Base-by-base conservation (phyloP, 2,797 vertebrate species). In the Acanthopagrus latus region DNA sequence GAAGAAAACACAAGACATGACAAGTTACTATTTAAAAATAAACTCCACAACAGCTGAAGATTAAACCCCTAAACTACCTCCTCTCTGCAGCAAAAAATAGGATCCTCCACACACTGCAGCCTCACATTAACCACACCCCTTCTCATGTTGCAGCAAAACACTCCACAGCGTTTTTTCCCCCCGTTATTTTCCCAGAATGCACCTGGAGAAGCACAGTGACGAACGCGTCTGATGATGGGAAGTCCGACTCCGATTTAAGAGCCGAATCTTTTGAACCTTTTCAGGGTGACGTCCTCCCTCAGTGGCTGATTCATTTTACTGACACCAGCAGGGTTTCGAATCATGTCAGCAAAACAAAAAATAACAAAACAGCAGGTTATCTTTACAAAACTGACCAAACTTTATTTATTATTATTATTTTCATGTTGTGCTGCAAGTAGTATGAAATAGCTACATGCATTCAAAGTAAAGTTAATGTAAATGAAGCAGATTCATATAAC, bases 101-200 rank as follows among this genome's bases (percentile, higher is more conserved):
- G 46, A 47, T 78, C 78, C 20, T 63, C 38, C 78, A 70, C 71
- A 74, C 75, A 83, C 80, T 90, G 91, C 81, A 86, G 86, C 78
- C 75, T 76, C 13, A 64, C 74, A 68, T 74, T 87, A 88, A 90
- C 91, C 92, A 91, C 90, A 90, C 92, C 92, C 88, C 91, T 92
- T 89, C 89, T 89, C 84, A 80, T 86, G 87, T 91, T 93, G 89
- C 92, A 92, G 87, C 91, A 93, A 92, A 93, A 90, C 85, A 91
- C 81, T 77, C 75, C 1, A 85, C 82, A 25, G 1, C 69, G 67
- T 14, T 71, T 84, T 62, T 72, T 74, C 33, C 47, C 29, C 33
- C 44, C 55, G 2, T 52, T 67, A 70, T 80, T 92, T 89, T 92
- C 94, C 94, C 94, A 94, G 76, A 88, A 92, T 94, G 55, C 94